Evolutionary conservation across 2,797 vertebrate genomes (phyloP).

Genomic region (Aulostomus chinensis): DNA sequence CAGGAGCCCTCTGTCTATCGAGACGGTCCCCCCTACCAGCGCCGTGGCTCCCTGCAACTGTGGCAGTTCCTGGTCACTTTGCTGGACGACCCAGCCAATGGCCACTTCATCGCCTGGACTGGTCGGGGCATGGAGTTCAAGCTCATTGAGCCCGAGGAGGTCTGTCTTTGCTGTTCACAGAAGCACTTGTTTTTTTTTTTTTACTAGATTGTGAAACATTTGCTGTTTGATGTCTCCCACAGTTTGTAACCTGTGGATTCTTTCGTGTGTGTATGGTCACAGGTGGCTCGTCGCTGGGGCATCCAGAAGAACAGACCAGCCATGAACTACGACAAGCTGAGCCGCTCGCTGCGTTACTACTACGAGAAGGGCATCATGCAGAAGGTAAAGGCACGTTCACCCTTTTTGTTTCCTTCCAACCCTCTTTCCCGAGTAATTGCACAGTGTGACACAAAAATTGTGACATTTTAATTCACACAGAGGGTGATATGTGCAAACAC

Average conservation of each 20-base stretch:
- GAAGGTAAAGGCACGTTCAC: constrained; percentile 83
- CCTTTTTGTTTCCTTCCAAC: constrained; percentile 23
- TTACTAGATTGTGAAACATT: no score
- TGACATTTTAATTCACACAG: no score
- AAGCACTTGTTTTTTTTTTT: neutral
- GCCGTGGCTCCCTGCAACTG: constrained; percentile 93
- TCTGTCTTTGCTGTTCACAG: constrained; percentile 37
- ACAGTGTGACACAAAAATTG: no score
- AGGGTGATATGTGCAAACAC: no score
- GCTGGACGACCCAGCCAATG: constrained; percentile 92
- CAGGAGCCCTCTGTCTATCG: constrained; percentile 87
- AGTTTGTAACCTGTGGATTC: neutral
- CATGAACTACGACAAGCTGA: constrained; percentile 98
- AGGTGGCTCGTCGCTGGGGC: constrained; percentile 97
- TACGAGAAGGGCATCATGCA: constrained; percentile 87
- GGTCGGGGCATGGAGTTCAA: constrained; percentile 98
- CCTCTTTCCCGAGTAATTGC: neutral
- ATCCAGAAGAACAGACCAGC: constrained; percentile 97
- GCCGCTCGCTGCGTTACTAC: constrained; percentile 96
- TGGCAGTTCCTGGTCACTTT: constrained; percentile 98
- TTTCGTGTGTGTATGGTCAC: neutral
- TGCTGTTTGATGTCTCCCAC: no score
- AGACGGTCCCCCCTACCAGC: constrained; percentile 93
- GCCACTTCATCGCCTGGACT: constrained; percentile 96
- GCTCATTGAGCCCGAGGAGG: constrained; percentile 96